These are phyloP conservation scores for Cyprinodon variegatus DNA, from an alignment of 2,113 vertebrate species.

Conservation along the genomic window DNA sequence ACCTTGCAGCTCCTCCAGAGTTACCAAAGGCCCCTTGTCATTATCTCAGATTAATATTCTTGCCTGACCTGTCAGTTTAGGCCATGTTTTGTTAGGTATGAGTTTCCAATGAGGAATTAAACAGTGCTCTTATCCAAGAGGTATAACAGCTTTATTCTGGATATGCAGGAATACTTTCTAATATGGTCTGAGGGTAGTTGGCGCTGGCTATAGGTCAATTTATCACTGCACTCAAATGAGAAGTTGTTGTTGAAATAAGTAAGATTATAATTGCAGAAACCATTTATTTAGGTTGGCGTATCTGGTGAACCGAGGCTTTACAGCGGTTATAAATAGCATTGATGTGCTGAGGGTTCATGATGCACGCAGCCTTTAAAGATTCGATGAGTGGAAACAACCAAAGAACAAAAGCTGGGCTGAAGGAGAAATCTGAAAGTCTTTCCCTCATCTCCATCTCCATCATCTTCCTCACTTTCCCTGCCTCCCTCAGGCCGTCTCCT, in stretches of 20 bases:
- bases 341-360: slow-evolving; percentile 11
- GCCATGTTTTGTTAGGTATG: too few species aligned
- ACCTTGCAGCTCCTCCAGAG: too few species aligned
- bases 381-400: slow-evolving; percentile 60
- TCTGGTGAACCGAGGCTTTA: slow-evolving; percentile 4
- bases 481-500: slow-evolving; percentile 31
- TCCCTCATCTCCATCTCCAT: slow-evolving; percentile 10
- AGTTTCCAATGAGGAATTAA: too few species aligned
- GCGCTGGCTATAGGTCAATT: too few species aligned
- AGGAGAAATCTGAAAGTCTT: slow-evolving; percentile 25
- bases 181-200: background rate
- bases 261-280: background rate
- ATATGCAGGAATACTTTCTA: too few species aligned
- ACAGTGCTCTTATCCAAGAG: too few species aligned
- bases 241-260: background rate
- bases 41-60: too few species aligned
- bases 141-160: too few species aligned
- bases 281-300: background rate
- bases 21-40: too few species aligned
- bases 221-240: background rate
- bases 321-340: slow-evolving; percentile 23
- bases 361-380: slow-evolving; percentile 26
- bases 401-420: slow-evolving; percentile 46
- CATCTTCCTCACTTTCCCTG: background rate
- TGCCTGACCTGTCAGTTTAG: too few species aligned